Conservation (phyloP, 2,113 vertebrate genomes). For the Takifugu flavidus region DNA sequence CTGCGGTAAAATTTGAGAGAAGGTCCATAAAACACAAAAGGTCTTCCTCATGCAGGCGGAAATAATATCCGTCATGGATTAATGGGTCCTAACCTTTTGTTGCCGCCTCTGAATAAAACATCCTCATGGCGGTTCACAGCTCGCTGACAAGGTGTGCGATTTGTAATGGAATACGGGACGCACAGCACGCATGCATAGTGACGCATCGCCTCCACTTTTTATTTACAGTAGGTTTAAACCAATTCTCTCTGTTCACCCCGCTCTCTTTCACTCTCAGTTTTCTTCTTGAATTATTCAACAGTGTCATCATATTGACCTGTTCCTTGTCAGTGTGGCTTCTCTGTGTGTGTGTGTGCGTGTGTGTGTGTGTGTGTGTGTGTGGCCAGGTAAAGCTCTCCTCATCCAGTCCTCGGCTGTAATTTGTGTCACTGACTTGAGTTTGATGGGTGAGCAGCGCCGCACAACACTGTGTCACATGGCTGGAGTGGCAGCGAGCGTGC, state of each 20-base stretch:
- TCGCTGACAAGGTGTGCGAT: conserved; percentile 42
- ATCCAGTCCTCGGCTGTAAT: conserved; percentile 76
- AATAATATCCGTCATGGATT: conserved; percentile 20
- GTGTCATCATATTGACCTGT: conserved; percentile 78
- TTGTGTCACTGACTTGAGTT: conserved; percentile 78
- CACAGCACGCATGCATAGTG: conserved; percentile 22
- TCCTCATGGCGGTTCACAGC: conserved; percentile 13
- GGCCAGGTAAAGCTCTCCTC: conserved; percentile 64
- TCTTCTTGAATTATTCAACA: conserved; percentile 76
- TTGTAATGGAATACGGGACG: conserved; percentile 31
- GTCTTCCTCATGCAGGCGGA: conserved; percentile 1
- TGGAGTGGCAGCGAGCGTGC: conserved; percentile 34
- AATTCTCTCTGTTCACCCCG: conserved; percentile 43
- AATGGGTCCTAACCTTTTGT: conserved; percentile 35
- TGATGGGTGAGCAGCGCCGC: conserved; percentile 74
- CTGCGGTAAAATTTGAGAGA: background rate
- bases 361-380: conserved; percentile 31
- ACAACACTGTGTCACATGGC: conserved; percentile 65
- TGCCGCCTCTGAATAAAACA: conserved; percentile 29
- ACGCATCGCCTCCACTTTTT: conserved; percentile 34
- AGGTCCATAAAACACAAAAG: conserved; percentile 20
- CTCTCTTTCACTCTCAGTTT: conserved; percentile 51
- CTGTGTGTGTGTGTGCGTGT: conserved; percentile 37
- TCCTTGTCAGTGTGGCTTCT: conserved; percentile 72
- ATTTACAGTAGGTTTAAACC: conserved; percentile 60